phyloP scores from a whole-genome alignment of 2,888 invertebrate species.

The Trachelus stipa region DNA sequence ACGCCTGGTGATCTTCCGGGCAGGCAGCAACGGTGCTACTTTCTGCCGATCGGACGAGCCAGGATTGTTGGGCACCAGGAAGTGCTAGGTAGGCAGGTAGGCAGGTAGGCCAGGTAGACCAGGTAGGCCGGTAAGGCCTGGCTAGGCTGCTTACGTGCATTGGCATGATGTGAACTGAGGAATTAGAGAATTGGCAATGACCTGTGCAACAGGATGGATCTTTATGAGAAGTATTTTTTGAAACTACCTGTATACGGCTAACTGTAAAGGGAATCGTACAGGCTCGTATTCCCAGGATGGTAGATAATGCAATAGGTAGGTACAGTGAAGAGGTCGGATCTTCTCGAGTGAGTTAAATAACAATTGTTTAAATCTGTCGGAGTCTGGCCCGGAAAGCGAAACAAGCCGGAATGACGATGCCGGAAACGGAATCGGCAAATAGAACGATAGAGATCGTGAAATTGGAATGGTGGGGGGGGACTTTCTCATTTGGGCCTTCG shows the following conservation, averaged over 20 bases:
- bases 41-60: conserved; percentile 35
- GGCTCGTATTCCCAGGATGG: background rate
- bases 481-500: background rate
- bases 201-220: background rate
- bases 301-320: background rate
- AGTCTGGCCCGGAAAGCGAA: background rate
- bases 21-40: conserved; percentile 23
- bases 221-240: background rate
- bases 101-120: background rate
- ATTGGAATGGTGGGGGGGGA: background rate
- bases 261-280: background rate
- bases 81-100: conserved; percentile 19
- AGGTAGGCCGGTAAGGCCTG: background rate
- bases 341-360: background rate
- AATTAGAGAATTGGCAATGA: background rate
- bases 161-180: background rate
- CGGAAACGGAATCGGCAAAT: background rate
- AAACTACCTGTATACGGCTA: background rate
- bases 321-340: background rate
- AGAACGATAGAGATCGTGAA: background rate
- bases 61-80: conserved; percentile 31
- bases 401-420: background rate
- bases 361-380: background rate
- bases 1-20: conserved; percentile 54
- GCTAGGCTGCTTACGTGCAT: background rate